Conservation (phyloP, 2,797 vertebrate genomes). For the Iguana delicatissima region DNA sequence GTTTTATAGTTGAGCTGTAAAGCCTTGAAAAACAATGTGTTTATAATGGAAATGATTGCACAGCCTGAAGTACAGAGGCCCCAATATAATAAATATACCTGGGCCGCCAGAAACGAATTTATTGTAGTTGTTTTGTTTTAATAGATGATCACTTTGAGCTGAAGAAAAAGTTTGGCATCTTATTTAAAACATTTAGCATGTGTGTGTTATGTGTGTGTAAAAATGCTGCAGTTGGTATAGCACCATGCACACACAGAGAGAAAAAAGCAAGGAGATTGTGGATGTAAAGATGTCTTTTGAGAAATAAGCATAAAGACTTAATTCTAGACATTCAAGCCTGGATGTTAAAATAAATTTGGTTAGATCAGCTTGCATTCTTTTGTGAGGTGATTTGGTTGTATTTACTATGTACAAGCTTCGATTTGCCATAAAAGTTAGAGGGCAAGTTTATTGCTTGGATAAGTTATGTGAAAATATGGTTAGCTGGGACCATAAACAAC, state of each 20-base stretch:
- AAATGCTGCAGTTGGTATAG: slow-evolving; percentile 11
- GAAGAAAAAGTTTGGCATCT: neutral
- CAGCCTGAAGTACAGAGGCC: neutral
- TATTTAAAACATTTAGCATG: neutral
- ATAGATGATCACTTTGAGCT: slow-evolving; percentile 1
- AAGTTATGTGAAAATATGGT: slow-evolving; percentile 35
- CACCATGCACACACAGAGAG: slow-evolving; percentile 3
- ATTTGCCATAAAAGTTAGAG: slow-evolving; percentile 47
- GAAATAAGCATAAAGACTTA: neutral
- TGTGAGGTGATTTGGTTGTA: slow-evolving; percentile 50
- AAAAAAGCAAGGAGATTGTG: neutral
- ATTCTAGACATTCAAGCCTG: neutral
- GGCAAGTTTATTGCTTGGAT: slow-evolving; percentile 47
- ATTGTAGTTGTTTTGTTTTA: slow-evolving; percentile 27
- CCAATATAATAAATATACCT: slow-evolving; percentile 38
- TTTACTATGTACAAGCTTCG: slow-evolving; percentile 44
- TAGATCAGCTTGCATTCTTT: slow-evolving; percentile 31
- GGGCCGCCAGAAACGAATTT: slow-evolving; percentile 26
- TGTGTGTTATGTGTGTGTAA: neutral
- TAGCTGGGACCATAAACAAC: slow-evolving; percentile 41
- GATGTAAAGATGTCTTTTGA: slow-evolving; percentile 21
- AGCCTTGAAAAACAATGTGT: slow-evolving; percentile 38
- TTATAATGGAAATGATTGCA: slow-evolving; percentile 42
- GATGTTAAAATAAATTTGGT: slow-evolving; percentile 32
- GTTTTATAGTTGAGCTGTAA: slow-evolving; percentile 34